These are phyloP conservation scores for Drosophila villosipedis DNA, from an alignment of 2,888 invertebrate genomes.

Conservation along the genomic window DNA sequence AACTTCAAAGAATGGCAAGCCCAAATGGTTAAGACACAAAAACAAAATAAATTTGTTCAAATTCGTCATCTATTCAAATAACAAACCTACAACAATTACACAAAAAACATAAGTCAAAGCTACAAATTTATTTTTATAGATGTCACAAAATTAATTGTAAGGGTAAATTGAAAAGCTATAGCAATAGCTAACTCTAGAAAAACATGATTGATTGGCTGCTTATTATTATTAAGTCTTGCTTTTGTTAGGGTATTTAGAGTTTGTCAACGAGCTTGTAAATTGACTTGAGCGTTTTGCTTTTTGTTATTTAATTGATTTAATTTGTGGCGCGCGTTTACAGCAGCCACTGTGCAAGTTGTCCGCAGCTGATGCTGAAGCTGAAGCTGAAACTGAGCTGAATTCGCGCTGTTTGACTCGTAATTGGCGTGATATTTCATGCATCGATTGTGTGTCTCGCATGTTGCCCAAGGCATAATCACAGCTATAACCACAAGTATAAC, in stretches of 20 bases:
- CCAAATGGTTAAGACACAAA: neutral
- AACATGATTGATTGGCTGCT: neutral
- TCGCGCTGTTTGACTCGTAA: constrained; percentile 49
- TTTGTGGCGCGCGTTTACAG: constrained; percentile 63
- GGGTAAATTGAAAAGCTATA: neutral
- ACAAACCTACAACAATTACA: neutral
- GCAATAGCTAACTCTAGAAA: too few species aligned
- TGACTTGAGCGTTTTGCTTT: constrained; percentile 20
- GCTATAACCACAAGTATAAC: constrained; percentile 29
- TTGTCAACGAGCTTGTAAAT: constrained; percentile 2
- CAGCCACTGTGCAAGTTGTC: constrained; percentile 55
- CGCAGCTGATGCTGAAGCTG: neutral
- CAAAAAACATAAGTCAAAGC: neutral
- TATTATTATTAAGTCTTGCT: neutral
- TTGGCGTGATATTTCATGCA: constrained; percentile 76
- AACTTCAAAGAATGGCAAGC: neutral
- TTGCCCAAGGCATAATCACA: constrained; percentile 41
- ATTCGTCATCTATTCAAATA: neutral
- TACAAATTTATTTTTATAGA: neutral
- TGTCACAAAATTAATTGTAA: neutral
- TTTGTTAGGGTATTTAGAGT: constrained; percentile 31
- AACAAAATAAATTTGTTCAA: neutral
- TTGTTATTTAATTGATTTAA: constrained; percentile 71
- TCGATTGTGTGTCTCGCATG: constrained; percentile 42
- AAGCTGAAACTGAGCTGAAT: constrained; percentile 6